These are phyloP conservation scores for Rhamnusium bicolor DNA, from an alignment of 2,888 invertebrate genomes.

Conservation along the genomic window DNA sequence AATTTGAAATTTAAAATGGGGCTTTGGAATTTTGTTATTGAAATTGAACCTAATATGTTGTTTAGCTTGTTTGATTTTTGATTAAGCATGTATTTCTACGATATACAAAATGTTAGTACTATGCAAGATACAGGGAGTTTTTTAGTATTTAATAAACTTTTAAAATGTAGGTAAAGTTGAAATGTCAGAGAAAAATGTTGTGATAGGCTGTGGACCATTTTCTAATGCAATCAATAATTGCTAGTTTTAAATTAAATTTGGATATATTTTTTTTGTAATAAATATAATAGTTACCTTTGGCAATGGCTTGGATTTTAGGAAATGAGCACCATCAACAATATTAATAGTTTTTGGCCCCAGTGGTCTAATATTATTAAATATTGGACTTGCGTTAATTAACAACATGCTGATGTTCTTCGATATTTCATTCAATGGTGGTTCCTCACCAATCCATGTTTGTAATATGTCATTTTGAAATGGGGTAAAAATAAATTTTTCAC, in stretches of 20 bases:
- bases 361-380: slow-evolving; percentile 61
- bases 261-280: background rate
- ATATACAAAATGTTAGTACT: no score
- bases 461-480: slow-evolving; percentile 10
- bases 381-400: slow-evolving; percentile 63
- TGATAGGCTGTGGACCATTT: no score
- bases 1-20: no score
- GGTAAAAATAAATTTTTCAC: slow-evolving; percentile 9
- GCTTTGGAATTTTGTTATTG: no score
- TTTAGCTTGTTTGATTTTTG: no score
- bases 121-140: no score
- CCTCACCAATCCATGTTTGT: slow-evolving; percentile 35
- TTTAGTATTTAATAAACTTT: no score
- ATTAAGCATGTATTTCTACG: no score
- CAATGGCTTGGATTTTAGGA: slow-evolving; percentile 50
- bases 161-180: no score
- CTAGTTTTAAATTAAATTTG: background rate
- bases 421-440: slow-evolving; percentile 56
- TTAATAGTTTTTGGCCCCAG: slow-evolving; percentile 61
- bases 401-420: slow-evolving; percentile 62
- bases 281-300: slow-evolving; percentile 51
- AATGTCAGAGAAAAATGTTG: no score
- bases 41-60: no score
- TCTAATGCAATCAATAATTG: no score
- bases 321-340: slow-evolving; percentile 60